Evolutionary conservation across 2,888 invertebrate species (phyloP), one percentile per base, ranked within the genome.

Genomic region (Stramonita haemastoma): DNA sequence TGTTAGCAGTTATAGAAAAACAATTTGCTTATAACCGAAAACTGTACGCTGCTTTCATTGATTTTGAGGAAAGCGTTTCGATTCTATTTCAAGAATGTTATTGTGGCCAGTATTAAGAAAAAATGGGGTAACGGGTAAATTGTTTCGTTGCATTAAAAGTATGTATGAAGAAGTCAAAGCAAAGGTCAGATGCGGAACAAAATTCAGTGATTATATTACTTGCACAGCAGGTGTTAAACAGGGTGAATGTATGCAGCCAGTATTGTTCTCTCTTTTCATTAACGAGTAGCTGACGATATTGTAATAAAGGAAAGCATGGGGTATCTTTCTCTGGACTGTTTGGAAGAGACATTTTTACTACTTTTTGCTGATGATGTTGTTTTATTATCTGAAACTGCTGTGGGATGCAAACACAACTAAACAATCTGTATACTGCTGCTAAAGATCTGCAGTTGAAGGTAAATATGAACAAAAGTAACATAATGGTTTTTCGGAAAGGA

Each of bases 341-440:
- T 66, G 66, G 77, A 15, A n/a, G n/a, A 77, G 29, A 11, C 29
- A 77, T 13, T 77, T n/a, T 8, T 77, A 26, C 2, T n/a, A n/a
- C 29, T 77, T 15, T 77, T 77, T 29, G 77, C 77, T n/a, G 77
- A 77, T 77, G 77, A 77, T 29, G n/a, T 77, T n/a, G 29, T 77
- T 29, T 77, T 77, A n/a, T 5, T 77, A 26, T 77, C 77, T 77
- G n/a, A 77, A 29, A 29, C 77, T 77, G 29, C 29, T 8, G n/a
- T 77, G 15, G 77, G n/a, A 8, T 77, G 5, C 77, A 29, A 29
- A n/a, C 77, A 29, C 29, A 77, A n/a, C 29, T 77, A 6, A 29
- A 77, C 77, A 77, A 29, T 15, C 5, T 77, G 5, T 77, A 15
- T 77, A 29, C n/a, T n/a, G 29, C 77, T 29, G 29, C 29, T n/a